Evolutionary conservation across 2,888 invertebrate species (phyloP).

Genomic region (Melinopterus prodromus): DNA sequence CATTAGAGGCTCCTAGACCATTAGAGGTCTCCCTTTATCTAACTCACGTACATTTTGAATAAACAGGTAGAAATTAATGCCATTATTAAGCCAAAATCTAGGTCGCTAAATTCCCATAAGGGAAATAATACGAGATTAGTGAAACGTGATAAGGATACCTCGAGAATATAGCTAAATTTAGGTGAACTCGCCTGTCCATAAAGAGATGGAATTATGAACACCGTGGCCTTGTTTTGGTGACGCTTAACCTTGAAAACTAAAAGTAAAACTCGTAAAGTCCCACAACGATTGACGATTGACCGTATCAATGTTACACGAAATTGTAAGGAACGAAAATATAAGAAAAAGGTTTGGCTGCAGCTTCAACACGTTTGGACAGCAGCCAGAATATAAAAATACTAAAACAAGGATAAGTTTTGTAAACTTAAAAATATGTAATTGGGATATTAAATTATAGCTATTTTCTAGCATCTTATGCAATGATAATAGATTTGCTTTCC

Average conservation of each 20-base stretch:
- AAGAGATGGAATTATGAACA: background rate
- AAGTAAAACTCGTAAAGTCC: background rate
- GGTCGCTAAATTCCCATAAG: background rate
- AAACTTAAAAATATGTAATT: background rate
- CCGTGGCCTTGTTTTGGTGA: background rate
- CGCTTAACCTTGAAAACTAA: background rate
- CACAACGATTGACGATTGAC: background rate
- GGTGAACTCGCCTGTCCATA: background rate
- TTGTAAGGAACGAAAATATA: background rate
- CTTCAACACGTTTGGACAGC: background rate
- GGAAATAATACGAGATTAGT: background rate
- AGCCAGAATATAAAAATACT: background rate
- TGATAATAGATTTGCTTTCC: background rate
- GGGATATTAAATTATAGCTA: background rate
- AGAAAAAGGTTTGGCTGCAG: background rate
- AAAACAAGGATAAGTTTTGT: background rate
- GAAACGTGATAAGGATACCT: background rate
- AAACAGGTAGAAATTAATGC: background rate
- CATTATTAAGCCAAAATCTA: background rate
- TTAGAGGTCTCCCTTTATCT: background rate
- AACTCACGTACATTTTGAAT: background rate
- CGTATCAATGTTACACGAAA: background rate
- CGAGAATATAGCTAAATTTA: background rate
- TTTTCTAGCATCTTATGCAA: background rate
- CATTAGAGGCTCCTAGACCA: background rate